phyloP scores from a whole-genome alignment of 2,797 vertebrate species.

The Brachymystax lenok region DNA sequence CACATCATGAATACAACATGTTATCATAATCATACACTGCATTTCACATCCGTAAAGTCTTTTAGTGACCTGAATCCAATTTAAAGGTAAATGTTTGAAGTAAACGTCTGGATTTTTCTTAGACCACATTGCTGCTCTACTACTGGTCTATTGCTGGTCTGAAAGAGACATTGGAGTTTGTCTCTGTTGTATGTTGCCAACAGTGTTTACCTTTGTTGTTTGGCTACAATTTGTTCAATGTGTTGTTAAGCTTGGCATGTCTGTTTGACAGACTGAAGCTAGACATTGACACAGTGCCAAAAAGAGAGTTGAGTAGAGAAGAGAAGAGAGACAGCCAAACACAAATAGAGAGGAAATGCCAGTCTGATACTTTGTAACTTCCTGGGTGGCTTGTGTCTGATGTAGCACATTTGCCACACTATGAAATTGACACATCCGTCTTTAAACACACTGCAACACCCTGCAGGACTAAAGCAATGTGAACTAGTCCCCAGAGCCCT shows the following conservation, averaged over 20 bases:
- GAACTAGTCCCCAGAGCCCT: background rate
- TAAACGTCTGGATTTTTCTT: conserved; percentile 11
- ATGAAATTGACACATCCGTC: background rate
- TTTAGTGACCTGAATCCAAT: background rate
- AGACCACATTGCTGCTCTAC: background rate
- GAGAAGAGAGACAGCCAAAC: background rate
- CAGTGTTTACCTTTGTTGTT: background rate
- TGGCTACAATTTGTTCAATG: background rate
- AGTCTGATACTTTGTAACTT: conserved; percentile 9
- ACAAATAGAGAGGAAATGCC: background rate
- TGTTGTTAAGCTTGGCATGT: background rate
- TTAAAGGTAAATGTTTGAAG: background rate
- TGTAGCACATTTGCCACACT: background rate
- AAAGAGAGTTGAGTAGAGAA: background rate
- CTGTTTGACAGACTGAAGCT: background rate
- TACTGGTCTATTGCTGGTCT: background rate
- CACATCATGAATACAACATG: background rate
- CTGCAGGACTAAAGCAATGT: background rate
- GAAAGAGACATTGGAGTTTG: background rate
- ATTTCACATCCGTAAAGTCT: background rate
- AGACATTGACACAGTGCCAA: background rate
- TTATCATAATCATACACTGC: background rate
- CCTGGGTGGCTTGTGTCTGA: background rate
- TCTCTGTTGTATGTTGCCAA: background rate
- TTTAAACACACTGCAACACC: background rate